Percentiles rank a stretch among this genome's conserved stretches.
These are phyloP conservation scores for Siniperca knerii DNA, from an alignment of 2,113 vertebrate genomes.

Conservation along the genomic window DNA sequence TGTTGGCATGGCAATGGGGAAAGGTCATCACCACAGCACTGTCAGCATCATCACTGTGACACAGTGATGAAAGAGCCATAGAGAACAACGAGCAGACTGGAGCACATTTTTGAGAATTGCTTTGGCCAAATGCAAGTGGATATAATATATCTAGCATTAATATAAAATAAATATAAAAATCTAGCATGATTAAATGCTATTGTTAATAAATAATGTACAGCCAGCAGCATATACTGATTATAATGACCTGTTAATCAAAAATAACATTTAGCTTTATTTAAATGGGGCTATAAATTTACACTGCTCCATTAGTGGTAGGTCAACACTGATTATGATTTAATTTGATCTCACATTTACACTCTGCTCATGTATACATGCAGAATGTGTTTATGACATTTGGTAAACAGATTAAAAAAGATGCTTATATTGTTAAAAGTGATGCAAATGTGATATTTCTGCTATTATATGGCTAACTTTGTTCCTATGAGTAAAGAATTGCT, in stretches of 20 bases:
- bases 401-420: background rate
- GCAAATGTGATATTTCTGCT: background rate
- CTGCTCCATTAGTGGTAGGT: background rate
- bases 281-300: background rate
- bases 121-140: background rate
- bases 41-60: slow-evolving; percentile 74
- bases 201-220: background rate
- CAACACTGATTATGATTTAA: background rate
- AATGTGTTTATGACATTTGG: background rate
- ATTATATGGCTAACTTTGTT: too few relatives aligned
- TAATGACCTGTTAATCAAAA: background rate
- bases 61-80: slow-evolving; percentile 58
- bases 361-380: background rate
- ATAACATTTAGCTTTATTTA: background rate
- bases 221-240: background rate
- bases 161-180: background rate
- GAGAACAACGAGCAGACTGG: slow-evolving; percentile 58
- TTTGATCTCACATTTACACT: background rate
- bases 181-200: background rate
- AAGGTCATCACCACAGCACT: slow-evolving; percentile 77
- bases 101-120: slow-evolving; percentile 21
- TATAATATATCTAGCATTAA: background rate
- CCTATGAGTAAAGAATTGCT: background rate
- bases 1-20: slow-evolving; percentile 74
- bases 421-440: background rate